Percentiles rank a stretch among this genome's conserved stretches.
Conservation (phyloP, 2,113 vertebrate genomes). For the Todiramphus chloris region DNA sequence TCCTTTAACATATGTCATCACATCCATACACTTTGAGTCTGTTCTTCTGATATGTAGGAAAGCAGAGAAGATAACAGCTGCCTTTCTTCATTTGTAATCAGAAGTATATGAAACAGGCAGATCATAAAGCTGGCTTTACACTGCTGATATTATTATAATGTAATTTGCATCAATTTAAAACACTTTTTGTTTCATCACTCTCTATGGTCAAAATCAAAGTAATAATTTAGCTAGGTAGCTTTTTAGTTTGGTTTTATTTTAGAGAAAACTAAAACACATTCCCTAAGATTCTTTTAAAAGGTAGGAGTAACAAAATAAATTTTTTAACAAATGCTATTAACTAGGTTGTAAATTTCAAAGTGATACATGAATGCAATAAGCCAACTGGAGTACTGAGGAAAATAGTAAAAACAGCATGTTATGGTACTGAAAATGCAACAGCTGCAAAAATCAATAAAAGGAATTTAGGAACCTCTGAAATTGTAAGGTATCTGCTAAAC, state of each 20-base stretch:
- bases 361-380: slow-evolving; percentile 65
- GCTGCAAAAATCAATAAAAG: neutral
- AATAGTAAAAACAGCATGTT: slow-evolving; percentile 52
- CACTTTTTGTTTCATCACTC: slow-evolving; percentile 60
- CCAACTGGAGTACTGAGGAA: slow-evolving; percentile 45
- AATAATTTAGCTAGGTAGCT: slow-evolving; percentile 59
- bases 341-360: slow-evolving; percentile 72
- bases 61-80: neutral
- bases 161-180: slow-evolving; percentile 61
- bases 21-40: neutral
- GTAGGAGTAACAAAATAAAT: slow-evolving; percentile 66
- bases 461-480: neutral
- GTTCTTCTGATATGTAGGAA: neutral
- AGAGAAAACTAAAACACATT: slow-evolving; percentile 63
- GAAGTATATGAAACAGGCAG: slow-evolving; percentile 42
- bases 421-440: neutral
- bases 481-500: neutral
- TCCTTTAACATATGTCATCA: neutral
- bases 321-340: slow-evolving; percentile 61
- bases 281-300: slow-evolving; percentile 63
- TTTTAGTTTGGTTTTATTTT: slow-evolving; percentile 49
- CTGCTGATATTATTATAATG: slow-evolving; percentile 22
- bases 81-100: neutral
- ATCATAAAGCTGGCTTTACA: slow-evolving; percentile 59
- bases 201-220: slow-evolving; percentile 57